These are phyloP conservation scores for Dryobotodes eremita DNA, from an alignment of 2,888 invertebrate genomes.

Conservation along the genomic window DNA sequence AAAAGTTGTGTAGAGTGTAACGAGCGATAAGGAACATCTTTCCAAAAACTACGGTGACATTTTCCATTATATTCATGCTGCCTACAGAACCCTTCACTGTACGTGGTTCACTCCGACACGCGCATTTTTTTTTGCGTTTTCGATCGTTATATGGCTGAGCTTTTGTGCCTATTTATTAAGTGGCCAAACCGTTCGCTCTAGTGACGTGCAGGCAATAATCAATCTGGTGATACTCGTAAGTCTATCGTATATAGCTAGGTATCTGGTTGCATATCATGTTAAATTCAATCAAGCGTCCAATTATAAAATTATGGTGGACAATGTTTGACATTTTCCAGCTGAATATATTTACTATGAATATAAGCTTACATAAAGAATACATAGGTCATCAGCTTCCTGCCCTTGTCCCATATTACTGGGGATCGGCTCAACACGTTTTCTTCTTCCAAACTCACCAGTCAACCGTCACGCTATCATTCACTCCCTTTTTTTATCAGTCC, in stretches of 20 bases:
- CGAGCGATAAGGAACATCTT: not conserved
- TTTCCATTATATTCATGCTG: not conserved
- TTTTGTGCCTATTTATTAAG: too few relatives aligned
- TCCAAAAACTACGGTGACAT: not conserved
- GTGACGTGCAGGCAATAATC: not conserved
- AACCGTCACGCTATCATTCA: too few relatives aligned
- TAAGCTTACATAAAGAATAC: too few relatives aligned
- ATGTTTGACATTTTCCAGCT: not conserved
- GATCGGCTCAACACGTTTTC: too few relatives aligned
- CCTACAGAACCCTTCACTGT: not conserved
- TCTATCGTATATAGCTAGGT: not conserved
- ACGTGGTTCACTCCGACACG: not conserved
- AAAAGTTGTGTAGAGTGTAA: too few relatives aligned
- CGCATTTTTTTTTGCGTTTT: not conserved
- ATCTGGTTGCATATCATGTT: not conserved
- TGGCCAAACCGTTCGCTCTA: not conserved
- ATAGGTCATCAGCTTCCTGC: too few relatives aligned
- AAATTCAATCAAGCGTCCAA: not conserved
- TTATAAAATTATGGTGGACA: not conserved
- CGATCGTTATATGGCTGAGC: not conserved
- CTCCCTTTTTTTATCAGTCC: too few relatives aligned
- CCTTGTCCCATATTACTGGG: too few relatives aligned
- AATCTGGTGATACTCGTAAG: not conserved
- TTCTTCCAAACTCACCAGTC: too few relatives aligned
- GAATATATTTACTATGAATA: too few relatives aligned